phyloP scores from a whole-genome alignment of 2,888 invertebrate species.

The Acanthopleura granulata region DNA sequence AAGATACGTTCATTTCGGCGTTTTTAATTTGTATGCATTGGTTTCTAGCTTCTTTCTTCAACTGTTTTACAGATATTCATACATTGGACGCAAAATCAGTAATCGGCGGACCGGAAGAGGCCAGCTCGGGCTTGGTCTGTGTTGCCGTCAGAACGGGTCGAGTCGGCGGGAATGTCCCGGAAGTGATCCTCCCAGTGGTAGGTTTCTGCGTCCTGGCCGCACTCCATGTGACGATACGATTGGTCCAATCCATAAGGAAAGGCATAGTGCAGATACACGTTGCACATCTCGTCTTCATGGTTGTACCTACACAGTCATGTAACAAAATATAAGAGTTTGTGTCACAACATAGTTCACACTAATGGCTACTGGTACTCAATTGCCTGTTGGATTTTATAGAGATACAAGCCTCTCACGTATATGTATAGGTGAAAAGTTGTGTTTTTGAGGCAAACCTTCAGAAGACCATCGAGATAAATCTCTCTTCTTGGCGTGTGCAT shows the following conservation, averaged over 20 bases:
- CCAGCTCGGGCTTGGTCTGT: slow-evolving; percentile 17
- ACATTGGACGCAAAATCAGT: background rate
- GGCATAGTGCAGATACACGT: slow-evolving; percentile 19
- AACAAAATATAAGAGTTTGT: background rate
- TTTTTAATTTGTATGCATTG: no score
- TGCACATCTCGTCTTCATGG: slow-evolving; percentile 20
- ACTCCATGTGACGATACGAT: background rate
- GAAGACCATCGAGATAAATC: no score
- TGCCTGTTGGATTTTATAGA: no score
- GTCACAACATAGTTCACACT: no score
- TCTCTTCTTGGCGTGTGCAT: no score
- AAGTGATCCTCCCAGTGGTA: slow-evolving; percentile 18
- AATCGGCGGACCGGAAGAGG: background rate
- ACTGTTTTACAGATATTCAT: no score
- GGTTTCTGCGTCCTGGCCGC: background rate
- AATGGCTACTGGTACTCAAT: no score
- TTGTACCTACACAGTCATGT: background rate
- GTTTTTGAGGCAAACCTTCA: no score
- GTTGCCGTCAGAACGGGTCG: background rate
- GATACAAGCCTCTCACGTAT: no score
- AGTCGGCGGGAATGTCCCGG: background rate
- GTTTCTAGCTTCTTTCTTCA: no score
- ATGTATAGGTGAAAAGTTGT: no score
- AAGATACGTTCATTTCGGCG: no score
- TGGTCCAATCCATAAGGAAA: background rate